Evolutionary conservation across 1,140 invertebrate species (phyloP).

Genomic region (Thaumetopoea pityocampa): DNA sequence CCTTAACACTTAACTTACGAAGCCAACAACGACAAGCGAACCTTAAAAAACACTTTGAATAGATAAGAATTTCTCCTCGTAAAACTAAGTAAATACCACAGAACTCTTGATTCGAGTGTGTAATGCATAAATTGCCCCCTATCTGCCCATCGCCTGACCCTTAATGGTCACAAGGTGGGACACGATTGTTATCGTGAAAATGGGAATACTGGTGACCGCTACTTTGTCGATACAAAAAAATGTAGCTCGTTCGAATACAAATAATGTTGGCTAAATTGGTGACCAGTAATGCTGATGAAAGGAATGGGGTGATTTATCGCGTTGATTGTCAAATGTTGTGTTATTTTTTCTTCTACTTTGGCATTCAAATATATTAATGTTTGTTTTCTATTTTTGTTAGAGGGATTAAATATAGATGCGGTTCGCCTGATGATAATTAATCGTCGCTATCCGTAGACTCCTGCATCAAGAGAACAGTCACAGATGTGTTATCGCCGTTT

Average conservation of each 20-base stretch:
- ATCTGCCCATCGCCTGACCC: slow-evolving; percentile 61
- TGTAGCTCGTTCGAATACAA: slow-evolving; percentile 39
- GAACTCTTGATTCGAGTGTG: slow-evolving; percentile 48
- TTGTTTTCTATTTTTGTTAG: no score
- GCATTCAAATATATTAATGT: no score
- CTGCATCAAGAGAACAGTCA: no score
- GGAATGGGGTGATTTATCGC: slow-evolving; percentile 12
- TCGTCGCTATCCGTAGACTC: no score
- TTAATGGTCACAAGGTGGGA: slow-evolving; percentile 61
- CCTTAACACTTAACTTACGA: slow-evolving; percentile 14
- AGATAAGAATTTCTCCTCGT: slow-evolving; percentile 42
- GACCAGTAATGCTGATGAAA: slow-evolving; percentile 10
- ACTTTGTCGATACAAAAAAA: slow-evolving; percentile 57
- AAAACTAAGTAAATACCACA: slow-evolving; percentile 51
- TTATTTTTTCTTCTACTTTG: neutral
- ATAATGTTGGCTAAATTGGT: slow-evolving; percentile 22
- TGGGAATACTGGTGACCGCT: slow-evolving; percentile 43
- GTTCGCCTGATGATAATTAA: no score
- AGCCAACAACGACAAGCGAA: slow-evolving; percentile 6
- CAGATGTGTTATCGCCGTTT: no score
- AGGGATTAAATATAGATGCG: no score
- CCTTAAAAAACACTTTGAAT: slow-evolving; percentile 32
- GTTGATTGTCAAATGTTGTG: slow-evolving; percentile 13
- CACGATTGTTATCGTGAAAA: slow-evolving; percentile 57
- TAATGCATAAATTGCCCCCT: slow-evolving; percentile 58